These are phyloP conservation scores for Prionailurus bengalensis DNA, from an alignment of 2,113 vertebrate genomes.

Conservation along the genomic window DNA sequence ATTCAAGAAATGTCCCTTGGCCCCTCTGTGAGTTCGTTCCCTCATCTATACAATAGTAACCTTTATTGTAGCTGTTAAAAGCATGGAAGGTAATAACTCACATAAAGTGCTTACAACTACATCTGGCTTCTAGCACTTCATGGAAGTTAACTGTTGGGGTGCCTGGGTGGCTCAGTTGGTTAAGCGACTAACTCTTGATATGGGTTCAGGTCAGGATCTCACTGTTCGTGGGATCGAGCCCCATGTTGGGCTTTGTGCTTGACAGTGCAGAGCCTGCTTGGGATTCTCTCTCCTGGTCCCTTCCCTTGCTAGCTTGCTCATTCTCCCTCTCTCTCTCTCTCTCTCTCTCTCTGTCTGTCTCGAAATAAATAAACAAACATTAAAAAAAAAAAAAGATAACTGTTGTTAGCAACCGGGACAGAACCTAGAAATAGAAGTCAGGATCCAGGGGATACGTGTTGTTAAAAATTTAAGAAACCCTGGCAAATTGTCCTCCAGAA, in stretches of 20 bases:
- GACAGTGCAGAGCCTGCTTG: no score
- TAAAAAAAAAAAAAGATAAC: background rate
- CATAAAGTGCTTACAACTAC: background rate
- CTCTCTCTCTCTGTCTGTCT: no score
- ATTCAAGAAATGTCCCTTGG: background rate
- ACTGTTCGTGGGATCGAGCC: no score
- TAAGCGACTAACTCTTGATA: no score
- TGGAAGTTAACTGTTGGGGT: background rate
- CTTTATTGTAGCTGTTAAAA: background rate
- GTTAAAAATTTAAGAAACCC: background rate
- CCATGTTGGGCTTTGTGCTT: no score
- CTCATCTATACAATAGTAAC: background rate
- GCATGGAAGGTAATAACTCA: background rate
- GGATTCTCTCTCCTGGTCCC: no score
- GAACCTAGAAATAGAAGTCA: background rate
- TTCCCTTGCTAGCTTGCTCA: no score
- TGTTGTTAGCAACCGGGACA: background rate
- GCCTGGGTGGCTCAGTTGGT: no score
- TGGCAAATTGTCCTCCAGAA: background rate
- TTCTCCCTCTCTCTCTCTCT: no score
- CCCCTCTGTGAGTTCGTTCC: background rate
- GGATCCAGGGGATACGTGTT: background rate
- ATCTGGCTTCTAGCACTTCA: background rate
- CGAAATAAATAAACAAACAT: no score
- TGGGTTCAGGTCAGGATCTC: no score